A percentile compares a stretch with the other conserved stretches of the same genome.
phyloP scores from a whole-genome alignment of 2,888 invertebrate species.

The Tromatobia lineatoria region DNA sequence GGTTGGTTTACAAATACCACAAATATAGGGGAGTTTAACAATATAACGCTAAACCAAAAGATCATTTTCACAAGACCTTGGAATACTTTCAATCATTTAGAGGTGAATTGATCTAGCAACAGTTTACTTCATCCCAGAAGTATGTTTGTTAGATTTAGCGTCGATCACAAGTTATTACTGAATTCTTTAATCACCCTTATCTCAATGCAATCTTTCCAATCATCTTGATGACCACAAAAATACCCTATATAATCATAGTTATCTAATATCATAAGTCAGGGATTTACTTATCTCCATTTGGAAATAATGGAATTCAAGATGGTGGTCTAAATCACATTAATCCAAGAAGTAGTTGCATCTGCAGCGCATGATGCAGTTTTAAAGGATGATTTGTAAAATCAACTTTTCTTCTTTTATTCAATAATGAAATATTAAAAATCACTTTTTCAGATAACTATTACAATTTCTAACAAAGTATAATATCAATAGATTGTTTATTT shows the following conservation, averaged over 20 bases:
- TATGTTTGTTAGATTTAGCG: background rate
- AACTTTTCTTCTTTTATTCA: background rate
- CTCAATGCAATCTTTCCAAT: background rate
- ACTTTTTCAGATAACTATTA: no score
- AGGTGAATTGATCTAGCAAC: background rate
- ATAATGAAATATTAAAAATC: background rate
- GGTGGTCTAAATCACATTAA: background rate
- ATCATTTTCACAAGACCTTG: no score
- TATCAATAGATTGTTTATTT: no score
- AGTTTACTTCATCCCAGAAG: background rate
- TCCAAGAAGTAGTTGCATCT: background rate
- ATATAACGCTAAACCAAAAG: no score
- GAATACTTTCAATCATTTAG: background rate
- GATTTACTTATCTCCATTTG: slow-evolving; percentile 17
- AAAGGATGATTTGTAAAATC: background rate
- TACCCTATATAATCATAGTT: background rate
- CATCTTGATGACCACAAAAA: background rate
- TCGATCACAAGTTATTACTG: background rate
- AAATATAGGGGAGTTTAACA: no score
- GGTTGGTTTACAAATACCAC: background rate
- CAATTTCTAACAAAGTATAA: no score
- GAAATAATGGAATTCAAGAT: slow-evolving; percentile 18
- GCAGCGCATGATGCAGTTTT: background rate
- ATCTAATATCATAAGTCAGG: background rate
- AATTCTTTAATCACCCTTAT: background rate